These are phyloP conservation scores for Acromyrmex echinatior DNA, from an alignment of 1,140 invertebrate genomes.

Conservation along the genomic window DNA sequence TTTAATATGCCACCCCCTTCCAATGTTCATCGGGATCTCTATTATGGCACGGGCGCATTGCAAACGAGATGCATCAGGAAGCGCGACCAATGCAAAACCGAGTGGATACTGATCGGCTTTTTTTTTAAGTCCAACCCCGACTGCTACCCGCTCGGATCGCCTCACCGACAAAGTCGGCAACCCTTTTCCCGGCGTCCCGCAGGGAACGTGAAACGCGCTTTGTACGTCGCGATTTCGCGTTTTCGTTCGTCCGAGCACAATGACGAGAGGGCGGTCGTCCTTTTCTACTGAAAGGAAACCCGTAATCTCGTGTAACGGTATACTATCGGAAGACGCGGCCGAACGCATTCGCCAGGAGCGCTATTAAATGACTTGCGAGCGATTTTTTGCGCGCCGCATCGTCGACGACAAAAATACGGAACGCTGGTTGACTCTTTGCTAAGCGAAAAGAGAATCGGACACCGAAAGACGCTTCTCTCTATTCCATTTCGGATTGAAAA, in stretches of 20 bases:
- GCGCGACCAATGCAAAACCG: constrained; percentile 74
- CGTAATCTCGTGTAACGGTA: constrained; percentile 64
- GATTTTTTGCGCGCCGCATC: constrained; percentile 63
- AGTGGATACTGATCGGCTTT: constrained; percentile 77
- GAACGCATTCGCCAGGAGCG: constrained; percentile 57
- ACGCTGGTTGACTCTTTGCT: constrained; percentile 55
- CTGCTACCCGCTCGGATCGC: constrained; percentile 54
- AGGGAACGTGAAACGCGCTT: constrained; percentile 75
- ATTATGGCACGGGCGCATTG: constrained; percentile 66
- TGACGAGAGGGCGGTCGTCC: constrained; percentile 63
- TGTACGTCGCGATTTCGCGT: constrained; percentile 68
- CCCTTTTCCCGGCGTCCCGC: constrained; percentile 69
- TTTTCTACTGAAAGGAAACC: constrained; percentile 64
- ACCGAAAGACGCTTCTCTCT: constrained; percentile 47
- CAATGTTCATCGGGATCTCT: constrained; percentile 71
- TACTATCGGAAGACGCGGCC: constrained; percentile 64
- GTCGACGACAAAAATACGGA: constrained; percentile 61
- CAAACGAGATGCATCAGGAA: constrained; percentile 76
- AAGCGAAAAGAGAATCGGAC: constrained; percentile 56
- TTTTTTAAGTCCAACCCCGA: constrained; percentile 66
- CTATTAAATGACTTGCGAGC: constrained; percentile 65
- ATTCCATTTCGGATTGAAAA: constrained; percentile 42
- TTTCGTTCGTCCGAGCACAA: constrained; percentile 67
- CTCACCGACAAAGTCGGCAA: constrained; percentile 64
- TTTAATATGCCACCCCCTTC: constrained; percentile 69